Conservation (phyloP, 2,113 vertebrate species). For the Calypte anna region DNA sequence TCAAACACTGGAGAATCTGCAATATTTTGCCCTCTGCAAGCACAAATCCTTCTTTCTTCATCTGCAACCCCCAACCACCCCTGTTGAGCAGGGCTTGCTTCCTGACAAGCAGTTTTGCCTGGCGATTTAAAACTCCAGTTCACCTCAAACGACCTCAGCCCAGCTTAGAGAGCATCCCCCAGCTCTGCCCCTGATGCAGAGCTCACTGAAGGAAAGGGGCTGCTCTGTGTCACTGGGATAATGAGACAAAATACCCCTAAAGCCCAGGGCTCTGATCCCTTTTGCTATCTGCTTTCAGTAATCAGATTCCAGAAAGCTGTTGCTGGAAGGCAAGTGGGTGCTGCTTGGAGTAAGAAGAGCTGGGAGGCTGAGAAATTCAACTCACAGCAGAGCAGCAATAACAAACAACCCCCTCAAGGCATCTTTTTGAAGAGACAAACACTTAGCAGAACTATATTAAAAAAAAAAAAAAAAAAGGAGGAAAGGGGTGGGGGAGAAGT, state of each 20-base stretch:
- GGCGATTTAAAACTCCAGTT: conserved; percentile 31
- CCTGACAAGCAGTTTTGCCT: background rate
- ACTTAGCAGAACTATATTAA: background rate
- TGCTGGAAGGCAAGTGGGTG: background rate
- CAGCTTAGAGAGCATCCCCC: conserved; percentile 18
- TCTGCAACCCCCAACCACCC: background rate
- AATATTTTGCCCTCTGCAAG: background rate
- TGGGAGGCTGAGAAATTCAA: background rate
- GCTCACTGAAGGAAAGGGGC: conserved; percentile 59
- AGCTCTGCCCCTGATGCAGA: conserved; percentile 29
- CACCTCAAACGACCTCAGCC: conserved; percentile 41
- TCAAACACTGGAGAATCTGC: background rate
- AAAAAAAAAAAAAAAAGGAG: background rate
- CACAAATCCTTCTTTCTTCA: background rate
- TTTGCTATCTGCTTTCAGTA: conserved; percentile 60
- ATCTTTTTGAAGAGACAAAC: background rate
- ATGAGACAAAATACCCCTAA: conserved; percentile 69
- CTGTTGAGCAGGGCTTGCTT: background rate
- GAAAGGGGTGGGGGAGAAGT: too few relatives aligned
- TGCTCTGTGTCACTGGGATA: conserved; percentile 67
- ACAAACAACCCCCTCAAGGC: background rate
- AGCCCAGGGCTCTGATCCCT: conserved; percentile 65
- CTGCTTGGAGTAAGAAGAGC: background rate
- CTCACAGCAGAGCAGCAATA: background rate
- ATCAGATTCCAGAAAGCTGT: conserved; percentile 66